These are phyloP conservation scores for Lagorchestes hirsutus DNA, from an alignment of 2,797 vertebrate species.

Conservation along the genomic window DNA sequence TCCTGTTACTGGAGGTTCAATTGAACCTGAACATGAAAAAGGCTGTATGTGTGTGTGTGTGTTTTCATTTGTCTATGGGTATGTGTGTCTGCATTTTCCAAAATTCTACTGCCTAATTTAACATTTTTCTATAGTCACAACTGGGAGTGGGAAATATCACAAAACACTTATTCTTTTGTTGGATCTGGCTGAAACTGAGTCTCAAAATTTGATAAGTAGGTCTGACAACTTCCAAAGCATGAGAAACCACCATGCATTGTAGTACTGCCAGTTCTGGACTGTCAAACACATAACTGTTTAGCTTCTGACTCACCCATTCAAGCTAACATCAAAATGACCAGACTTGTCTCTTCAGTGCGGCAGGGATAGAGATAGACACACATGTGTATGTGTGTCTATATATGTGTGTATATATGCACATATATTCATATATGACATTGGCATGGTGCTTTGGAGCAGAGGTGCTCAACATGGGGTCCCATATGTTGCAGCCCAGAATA, in stretches of 20 bases:
- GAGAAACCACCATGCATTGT: conserved; percentile 8
- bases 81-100: not conserved
- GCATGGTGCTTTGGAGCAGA: not conserved
- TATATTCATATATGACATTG: not conserved
- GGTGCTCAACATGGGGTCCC: not conserved
- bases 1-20: conserved; percentile 50
- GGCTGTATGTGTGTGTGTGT: not conserved
- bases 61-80: not conserved
- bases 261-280: not conserved
- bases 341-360: conserved; percentile 8
- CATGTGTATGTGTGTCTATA: too few species aligned
- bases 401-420: not conserved
- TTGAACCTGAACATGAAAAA: conserved; percentile 20
- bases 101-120: conserved; percentile 2
- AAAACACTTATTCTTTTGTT: not conserved
- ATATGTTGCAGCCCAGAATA: not conserved
- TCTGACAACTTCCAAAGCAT: not conserved
- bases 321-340: not conserved
- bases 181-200: not conserved
- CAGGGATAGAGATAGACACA: not conserved
- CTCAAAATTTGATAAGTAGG: conserved; percentile 41
- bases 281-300: not conserved
- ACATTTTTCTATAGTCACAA: conserved; percentile 41
- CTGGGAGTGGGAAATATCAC: conserved; percentile 57
- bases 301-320: not conserved